These are phyloP conservation scores for Habrosyne pyritoides DNA, from an alignment of 2,888 invertebrate species.

Conservation along the genomic window DNA sequence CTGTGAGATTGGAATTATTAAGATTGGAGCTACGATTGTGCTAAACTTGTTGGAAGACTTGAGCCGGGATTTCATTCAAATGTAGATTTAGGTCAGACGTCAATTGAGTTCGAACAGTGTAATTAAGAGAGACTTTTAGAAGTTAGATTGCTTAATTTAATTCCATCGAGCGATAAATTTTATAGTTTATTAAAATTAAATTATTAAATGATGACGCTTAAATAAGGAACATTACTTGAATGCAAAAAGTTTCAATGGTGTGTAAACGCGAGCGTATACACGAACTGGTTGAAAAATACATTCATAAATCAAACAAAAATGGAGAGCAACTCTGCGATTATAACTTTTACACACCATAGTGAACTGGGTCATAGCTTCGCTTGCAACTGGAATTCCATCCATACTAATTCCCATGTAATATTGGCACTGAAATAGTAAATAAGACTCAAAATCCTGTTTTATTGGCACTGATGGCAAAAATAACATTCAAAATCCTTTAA, in stretches of 20 bases:
- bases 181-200: neutral
- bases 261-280: neutral
- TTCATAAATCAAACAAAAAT: conserved; percentile 29
- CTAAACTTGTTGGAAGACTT: conserved; percentile 67
- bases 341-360: neutral
- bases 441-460: too few relatives aligned
- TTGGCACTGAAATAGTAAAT: conserved; percentile 2
- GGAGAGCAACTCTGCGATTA: conserved; percentile 16
- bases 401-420: conserved; percentile 23
- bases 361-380: conserved; percentile 36
- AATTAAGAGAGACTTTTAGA: conserved; percentile 65
- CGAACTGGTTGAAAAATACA: neutral
- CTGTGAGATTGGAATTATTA: conserved; percentile 75
- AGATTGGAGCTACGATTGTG: conserved; percentile 73
- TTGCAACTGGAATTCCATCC: conserved; percentile 7
- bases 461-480: too few relatives aligned
- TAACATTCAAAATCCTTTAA: neutral
- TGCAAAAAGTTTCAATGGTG: conserved; percentile 3
- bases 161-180: conserved; percentile 24
- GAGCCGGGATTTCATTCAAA: conserved; percentile 67
- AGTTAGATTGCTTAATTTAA: conserved; percentile 60
- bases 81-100: conserved; percentile 77
- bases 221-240: too few relatives aligned
- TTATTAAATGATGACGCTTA: neutral
- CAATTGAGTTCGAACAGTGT: conserved; percentile 72